phyloP scores from a whole-genome alignment of 2,113 vertebrate species.

The Struthio camelus region DNA sequence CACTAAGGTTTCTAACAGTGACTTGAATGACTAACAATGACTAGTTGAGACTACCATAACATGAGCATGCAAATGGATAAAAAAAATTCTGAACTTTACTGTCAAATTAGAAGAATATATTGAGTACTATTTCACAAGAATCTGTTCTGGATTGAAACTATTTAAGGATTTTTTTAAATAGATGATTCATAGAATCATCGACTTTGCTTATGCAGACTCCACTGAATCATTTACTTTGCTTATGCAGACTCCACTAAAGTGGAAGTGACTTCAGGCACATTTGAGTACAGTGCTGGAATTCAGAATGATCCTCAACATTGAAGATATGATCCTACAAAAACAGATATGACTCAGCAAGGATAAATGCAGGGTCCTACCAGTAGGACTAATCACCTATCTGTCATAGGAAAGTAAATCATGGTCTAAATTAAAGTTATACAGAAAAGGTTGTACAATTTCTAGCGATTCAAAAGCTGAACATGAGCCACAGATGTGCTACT shows the following conservation, averaged over 20 bases:
- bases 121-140: neutral
- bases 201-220: neutral
- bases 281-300: neutral
- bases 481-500: neutral
- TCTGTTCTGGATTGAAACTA: neutral
- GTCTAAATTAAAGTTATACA: neutral
- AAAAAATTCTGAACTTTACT: neutral
- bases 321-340: neutral
- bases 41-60: neutral
- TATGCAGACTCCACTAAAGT: neutral
- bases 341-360: neutral
- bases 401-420: neutral
- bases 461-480: neutral
- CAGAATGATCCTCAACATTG: neutral
- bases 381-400: neutral
- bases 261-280: neutral
- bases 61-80: neutral
- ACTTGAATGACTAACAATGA: no score
- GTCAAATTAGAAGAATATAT: neutral
- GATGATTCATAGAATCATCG: neutral
- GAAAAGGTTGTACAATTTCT: neutral
- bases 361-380: neutral
- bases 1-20: neutral
- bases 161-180: neutral
- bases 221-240: neutral